Conservation (phyloP, 2,797 vertebrate species). For the Cryptoblepharus egeriae region DNA sequence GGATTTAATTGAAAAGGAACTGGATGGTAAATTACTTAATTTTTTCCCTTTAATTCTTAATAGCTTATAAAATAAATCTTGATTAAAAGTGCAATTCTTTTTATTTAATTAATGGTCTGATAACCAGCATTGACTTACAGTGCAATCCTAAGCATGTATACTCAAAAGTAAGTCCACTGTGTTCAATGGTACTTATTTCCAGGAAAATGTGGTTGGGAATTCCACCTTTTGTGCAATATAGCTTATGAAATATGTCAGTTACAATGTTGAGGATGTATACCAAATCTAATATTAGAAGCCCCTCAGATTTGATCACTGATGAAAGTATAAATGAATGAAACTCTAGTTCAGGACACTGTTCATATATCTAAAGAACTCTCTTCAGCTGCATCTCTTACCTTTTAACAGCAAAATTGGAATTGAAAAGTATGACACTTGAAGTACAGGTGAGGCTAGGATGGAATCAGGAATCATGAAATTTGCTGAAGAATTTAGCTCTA, state of each 20-base stretch:
- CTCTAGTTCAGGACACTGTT: background rate
- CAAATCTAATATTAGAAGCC: no score
- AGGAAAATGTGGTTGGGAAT: no score
- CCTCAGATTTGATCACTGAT: no score
- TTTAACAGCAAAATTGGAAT: no score
- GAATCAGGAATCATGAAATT: background rate
- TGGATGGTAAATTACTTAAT: conserved; percentile 84
- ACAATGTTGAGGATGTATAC: background rate
- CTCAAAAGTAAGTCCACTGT: no score
- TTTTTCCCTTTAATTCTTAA: conserved; percentile 13
- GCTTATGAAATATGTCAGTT: background rate
- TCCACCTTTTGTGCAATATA: no score
- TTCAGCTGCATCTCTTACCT: background rate
- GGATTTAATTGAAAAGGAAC: conserved; percentile 96
- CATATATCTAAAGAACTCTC: background rate
- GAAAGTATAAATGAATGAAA: no score
- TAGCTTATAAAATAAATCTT: background rate
- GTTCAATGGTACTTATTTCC: no score
- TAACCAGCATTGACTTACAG: background rate
- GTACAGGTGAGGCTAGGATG: background rate
- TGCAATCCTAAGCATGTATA: no score
- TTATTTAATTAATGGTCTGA: background rate
- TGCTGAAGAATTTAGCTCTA: background rate
- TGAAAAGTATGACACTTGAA: background rate
- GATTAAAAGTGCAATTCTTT: background rate